Evolutionary conservation across 2,888 invertebrate genomes (phyloP), one percentile per base, ranked within the genome.

Genomic region (Dione vanillae): DNA sequence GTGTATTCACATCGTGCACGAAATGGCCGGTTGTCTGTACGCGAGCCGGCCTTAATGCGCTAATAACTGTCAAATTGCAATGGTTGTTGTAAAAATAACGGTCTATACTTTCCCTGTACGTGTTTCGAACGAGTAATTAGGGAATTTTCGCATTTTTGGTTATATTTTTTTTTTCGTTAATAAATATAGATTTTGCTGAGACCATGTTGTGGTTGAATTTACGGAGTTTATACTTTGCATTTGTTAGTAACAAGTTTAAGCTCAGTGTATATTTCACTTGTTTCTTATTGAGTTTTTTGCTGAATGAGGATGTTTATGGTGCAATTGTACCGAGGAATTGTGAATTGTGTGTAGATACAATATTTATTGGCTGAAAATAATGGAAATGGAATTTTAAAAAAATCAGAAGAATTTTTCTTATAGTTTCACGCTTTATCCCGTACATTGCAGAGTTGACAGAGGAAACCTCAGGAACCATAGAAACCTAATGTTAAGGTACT

Each of bases 41-140:
- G 80, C 81, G 80, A 83, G 85, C 88, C 85, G 85, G 52, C 82
- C 83, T 84, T 88, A 91, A 90, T 89, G 89, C 82, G 80, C 86
- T 85, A 84, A 90, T 90, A 90, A 90, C 88, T 85, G 90, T 90
- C 89, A 89, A 91, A 90, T 86, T 82, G 88, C 84, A 87, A 89
- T 88, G 84, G 90, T 86, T 86, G 85, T 85, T 87, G 87, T 86
- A 89, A 90, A 91, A 92, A 89, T 87, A 89, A 91, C 88, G 88
- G 86, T 81, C 83, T 81, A 84, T 81, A 82, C 73, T 86, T 85
- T 78, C 78, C 43, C 78, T 78, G 78, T 85, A 90, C 91, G 90
- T 91, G 90, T 85, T 84, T 76, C 70, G 90, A 82, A 81, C 79
- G 76, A 79, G 87, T 89, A 91, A 91, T 91, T 91, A 90, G 84